Percentiles rank a stretch among this genome's conserved stretches.
Evolutionary conservation across 2,888 invertebrate genomes (phyloP).

Genomic region (Scaptomyza reducta): DNA sequence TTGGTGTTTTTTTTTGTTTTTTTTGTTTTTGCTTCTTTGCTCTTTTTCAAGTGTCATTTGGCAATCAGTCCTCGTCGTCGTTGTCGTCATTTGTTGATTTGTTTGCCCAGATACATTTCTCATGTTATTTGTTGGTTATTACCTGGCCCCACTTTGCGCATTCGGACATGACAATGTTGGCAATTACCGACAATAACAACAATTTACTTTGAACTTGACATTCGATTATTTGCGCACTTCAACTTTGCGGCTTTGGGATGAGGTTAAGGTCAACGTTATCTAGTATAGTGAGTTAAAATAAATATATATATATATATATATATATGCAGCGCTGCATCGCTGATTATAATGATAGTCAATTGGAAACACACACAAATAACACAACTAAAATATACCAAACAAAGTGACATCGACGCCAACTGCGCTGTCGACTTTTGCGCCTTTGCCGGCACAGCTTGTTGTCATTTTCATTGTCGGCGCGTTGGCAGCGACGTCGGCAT

Average conservation of each 20-base stretch:
- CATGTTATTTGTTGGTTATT: constrained; percentile 61
- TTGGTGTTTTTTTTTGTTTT: neutral
- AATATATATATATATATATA: neutral
- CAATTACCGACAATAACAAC: constrained; percentile 42
- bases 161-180: constrained; percentile 48
- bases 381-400: constrained; percentile 20
- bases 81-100: constrained; percentile 47
- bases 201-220: constrained; percentile 73
- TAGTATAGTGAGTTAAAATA: constrained; percentile 5
- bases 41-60: constrained; percentile 56
- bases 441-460: constrained; percentile 39
- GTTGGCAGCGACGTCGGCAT: constrained; percentile 51
- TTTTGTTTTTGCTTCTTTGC: constrained; percentile 47
- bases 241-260: constrained; percentile 11
- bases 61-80: constrained; percentile 43
- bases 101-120: constrained; percentile 64
- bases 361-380: constrained; percentile 13
- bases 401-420: constrained; percentile 17
- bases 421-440: constrained; percentile 30
- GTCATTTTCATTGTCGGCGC: constrained; percentile 53
- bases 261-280: constrained; percentile 62
- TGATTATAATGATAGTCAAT: constrained; percentile 57
- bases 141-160: constrained; percentile 49
- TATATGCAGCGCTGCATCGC: constrained; percentile 37
- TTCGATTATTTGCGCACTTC: constrained; percentile 65